Evolutionary conservation across 92 coral and sea anemone species (phyloP).

Genomic region (Actinernus sp.): DNA sequence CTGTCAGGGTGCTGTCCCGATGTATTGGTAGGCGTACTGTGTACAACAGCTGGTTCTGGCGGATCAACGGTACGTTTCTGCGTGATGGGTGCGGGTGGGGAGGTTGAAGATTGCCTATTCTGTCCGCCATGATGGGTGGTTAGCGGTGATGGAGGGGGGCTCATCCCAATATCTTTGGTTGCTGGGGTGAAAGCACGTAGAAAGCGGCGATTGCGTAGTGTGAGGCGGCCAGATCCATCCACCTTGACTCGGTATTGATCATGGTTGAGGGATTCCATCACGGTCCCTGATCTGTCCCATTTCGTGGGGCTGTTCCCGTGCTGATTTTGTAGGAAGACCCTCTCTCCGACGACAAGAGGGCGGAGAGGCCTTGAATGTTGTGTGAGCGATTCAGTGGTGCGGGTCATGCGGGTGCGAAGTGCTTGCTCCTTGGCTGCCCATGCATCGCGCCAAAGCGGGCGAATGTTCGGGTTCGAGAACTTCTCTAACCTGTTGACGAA

Average conservation of each 20-base stretch:
- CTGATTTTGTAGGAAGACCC: slow-evolving; percentile 55
- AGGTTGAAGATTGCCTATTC: slow-evolving; percentile 15
- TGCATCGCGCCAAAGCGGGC: slow-evolving; percentile 49
- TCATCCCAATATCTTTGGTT: too few relatives aligned
- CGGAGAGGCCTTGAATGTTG: slow-evolving; percentile 41
- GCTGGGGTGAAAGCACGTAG: slow-evolving; percentile 31
- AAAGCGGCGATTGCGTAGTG: slow-evolving; percentile 34
- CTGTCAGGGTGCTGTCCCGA: too few relatives aligned
- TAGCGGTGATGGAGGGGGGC: too few relatives aligned
- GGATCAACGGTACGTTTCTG: too few relatives aligned
- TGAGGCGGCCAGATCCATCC: slow-evolving; percentile 51
- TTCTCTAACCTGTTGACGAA: slow-evolving; percentile 52
- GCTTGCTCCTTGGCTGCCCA: slow-evolving; percentile 58
- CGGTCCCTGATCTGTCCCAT: slow-evolving; percentile 54
- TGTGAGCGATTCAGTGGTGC: slow-evolving; percentile 35
- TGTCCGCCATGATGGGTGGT: too few relatives aligned
- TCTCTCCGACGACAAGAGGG: slow-evolving; percentile 22
- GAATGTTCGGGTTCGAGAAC: slow-evolving; percentile 46
- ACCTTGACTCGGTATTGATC: slow-evolving; percentile 50
- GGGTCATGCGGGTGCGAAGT: slow-evolving; percentile 45
- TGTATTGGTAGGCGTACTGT: too few relatives aligned
- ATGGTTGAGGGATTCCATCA: slow-evolving; percentile 25
- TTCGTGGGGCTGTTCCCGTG: slow-evolving; percentile 40
- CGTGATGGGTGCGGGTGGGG: slow-evolving; percentile 2
- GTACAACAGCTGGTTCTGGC: too few relatives aligned